Evolutionary conservation across 2,113 vertebrate species (phyloP).

Genomic region (Heteronetta atricapilla): DNA sequence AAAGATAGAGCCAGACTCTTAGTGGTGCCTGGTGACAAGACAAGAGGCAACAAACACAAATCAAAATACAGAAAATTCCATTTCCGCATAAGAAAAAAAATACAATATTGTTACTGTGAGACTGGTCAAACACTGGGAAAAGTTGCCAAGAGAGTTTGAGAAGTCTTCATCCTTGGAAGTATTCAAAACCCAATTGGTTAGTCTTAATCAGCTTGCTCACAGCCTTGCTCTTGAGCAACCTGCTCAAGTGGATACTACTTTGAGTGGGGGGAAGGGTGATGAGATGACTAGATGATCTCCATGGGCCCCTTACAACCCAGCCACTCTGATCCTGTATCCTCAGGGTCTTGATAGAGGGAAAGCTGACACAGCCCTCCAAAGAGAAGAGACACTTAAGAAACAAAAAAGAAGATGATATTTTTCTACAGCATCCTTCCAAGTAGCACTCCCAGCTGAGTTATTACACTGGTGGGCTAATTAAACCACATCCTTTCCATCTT

Average conservation of each 20-base stretch:
- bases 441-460: not conserved
- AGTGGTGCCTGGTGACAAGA: not conserved
- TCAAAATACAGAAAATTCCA: not conserved
- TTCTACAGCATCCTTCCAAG: not conserved
- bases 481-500: not conserved
- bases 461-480: conserved; percentile 34
- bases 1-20: not conserved
- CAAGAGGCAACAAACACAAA: not conserved
- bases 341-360: not conserved
- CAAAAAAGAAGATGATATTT: not conserved
- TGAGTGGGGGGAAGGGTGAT: not conserved
- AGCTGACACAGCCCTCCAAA: not conserved
- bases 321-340: not conserved
- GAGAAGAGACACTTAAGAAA: not conserved
- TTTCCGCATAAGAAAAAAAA: not conserved
- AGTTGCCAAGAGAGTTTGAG: not conserved
- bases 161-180: not conserved
- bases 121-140: not conserved
- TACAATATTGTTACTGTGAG: not conserved
- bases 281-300: not conserved
- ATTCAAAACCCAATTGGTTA: not conserved
- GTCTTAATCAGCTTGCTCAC: not conserved
- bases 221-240: not conserved
- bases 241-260: not conserved
- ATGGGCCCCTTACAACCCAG: not conserved